These are phyloP conservation scores for Diachasmimorpha longicaudata DNA, from an alignment of 1,140 invertebrate genomes.

Conservation along the genomic window DNA sequence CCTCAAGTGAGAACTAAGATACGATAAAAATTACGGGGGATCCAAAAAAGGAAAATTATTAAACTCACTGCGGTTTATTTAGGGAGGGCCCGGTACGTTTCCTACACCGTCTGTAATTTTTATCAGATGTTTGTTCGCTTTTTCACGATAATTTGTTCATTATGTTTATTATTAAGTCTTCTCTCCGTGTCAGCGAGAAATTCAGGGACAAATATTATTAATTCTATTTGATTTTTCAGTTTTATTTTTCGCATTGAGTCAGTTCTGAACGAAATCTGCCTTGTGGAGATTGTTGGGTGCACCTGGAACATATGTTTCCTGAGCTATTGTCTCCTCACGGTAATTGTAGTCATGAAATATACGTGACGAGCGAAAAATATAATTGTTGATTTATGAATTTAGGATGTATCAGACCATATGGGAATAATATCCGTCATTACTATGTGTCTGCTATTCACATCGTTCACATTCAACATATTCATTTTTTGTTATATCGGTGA, in stretches of 20 bases:
- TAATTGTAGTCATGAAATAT: background rate
- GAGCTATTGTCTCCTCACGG: constrained; percentile 33
- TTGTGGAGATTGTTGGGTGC: constrained; percentile 25
- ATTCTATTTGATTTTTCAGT: constrained; percentile 6
- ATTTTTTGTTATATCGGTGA: constrained; percentile 20
- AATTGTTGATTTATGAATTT: background rate
- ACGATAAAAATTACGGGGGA: too few species aligned
- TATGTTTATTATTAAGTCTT: too few species aligned
- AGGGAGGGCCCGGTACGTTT: too few species aligned
- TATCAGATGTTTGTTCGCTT: too few species aligned
- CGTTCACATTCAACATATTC: constrained; percentile 36
- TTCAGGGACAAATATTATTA: too few species aligned
- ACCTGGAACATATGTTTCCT: constrained; percentile 33
- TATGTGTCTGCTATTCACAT: background rate
- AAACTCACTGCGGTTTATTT: too few species aligned
- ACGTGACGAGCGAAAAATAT: background rate
- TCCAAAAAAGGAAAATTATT: too few species aligned
- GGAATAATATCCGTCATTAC: constrained; percentile 19
- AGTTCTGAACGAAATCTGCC: constrained; percentile 27
- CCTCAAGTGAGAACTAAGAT: too few species aligned
- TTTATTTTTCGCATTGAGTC: background rate
- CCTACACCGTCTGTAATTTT: too few species aligned
- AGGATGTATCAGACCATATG: constrained; percentile 9
- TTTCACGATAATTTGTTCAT: too few species aligned
- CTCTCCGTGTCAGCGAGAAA: too few species aligned